Percentiles rank a stretch among this genome's conserved stretches.
phyloP scores from a whole-genome alignment of 2,113 vertebrate genomes.

The Rhinolophus ferrumequinum region DNA sequence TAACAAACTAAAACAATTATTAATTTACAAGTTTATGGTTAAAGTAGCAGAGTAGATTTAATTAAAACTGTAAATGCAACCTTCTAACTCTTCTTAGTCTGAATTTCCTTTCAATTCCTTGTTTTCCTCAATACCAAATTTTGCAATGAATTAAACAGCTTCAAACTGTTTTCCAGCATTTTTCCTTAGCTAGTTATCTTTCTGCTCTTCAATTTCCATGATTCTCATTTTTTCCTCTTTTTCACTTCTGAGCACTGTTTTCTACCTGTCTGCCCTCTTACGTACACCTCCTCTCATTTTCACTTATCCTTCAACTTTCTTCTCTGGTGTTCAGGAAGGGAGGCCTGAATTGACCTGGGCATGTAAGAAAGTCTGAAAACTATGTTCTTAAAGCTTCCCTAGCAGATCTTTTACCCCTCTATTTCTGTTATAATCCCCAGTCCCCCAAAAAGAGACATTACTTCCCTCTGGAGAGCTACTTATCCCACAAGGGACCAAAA shows the following conservation, averaged over 20 bases:
- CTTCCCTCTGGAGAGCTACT: background rate
- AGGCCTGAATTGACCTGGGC: background rate
- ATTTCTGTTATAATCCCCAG: accelerated
- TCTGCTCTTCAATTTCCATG: background rate
- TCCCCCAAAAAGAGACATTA: accelerated
- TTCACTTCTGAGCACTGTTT: background rate
- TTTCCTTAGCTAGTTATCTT: background rate
- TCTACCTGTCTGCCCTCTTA: background rate
- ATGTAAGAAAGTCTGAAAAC: background rate
- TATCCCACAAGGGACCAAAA: background rate
- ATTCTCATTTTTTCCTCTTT: background rate
- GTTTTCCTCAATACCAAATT: background rate
- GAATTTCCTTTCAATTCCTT: background rate
- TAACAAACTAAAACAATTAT: background rate
- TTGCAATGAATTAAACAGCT: background rate
- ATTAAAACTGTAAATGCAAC: background rate
- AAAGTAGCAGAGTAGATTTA: background rate
- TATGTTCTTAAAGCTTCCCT: background rate
- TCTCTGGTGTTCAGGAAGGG: background rate
- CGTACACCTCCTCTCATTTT: background rate
- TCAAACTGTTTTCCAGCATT: background rate
- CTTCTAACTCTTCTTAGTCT: background rate
- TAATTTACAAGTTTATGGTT: background rate
- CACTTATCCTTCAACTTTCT: background rate
- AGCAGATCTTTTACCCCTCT: background rate